Percentiles rank a stretch among this genome's conserved stretches.
phyloP scores from a whole-genome alignment of 1,140 invertebrate species.

The Sycophaga agraensis region DNA sequence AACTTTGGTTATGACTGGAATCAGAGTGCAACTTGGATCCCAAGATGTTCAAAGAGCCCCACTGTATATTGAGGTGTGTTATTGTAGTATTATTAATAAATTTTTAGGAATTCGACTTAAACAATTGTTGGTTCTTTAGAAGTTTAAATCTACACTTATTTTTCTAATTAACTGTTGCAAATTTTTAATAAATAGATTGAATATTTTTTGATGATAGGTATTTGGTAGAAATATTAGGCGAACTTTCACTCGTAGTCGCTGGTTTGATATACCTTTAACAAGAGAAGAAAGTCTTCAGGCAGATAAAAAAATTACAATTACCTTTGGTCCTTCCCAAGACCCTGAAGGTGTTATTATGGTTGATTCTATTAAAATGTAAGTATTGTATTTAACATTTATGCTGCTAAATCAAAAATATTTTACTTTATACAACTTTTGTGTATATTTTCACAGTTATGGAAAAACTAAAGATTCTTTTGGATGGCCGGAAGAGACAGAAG shows the following conservation, averaged over 20 bases:
- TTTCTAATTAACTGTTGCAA: not conserved
- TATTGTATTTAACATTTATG: not conserved
- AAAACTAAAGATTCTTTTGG: constrained; percentile 95
- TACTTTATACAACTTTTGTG: not conserved
- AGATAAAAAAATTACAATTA: constrained; percentile 88
- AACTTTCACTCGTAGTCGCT: constrained; percentile 75
- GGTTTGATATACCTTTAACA: constrained; percentile 94
- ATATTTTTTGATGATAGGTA: constrained; percentile 54
- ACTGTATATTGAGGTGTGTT: constrained; percentile 72
- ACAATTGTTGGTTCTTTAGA: too few species aligned
- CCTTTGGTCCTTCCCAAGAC: constrained; percentile 88
- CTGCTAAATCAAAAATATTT: not conserved
- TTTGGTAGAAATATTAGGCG: constrained; percentile 82
- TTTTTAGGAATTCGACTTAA: too few species aligned
- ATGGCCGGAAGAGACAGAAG: constrained; percentile 95
- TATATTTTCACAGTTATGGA: constrained; percentile 67
- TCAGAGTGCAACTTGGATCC: constrained; percentile 81
- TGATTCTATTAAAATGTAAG: constrained; percentile 86
- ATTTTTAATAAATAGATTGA: not conserved
- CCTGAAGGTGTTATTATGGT: constrained; percentile 87
- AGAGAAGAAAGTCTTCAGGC: constrained; percentile 91
- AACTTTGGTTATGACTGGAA: constrained; percentile 83
- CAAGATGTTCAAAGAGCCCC: constrained; percentile 86
- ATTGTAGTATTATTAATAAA: too few species aligned
- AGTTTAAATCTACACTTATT: too few species aligned